Evolutionary conservation across 2,888 invertebrate species (phyloP), one percentile per base, ranked within the genome.

Genomic region (Geotrupes spiniger): DNA sequence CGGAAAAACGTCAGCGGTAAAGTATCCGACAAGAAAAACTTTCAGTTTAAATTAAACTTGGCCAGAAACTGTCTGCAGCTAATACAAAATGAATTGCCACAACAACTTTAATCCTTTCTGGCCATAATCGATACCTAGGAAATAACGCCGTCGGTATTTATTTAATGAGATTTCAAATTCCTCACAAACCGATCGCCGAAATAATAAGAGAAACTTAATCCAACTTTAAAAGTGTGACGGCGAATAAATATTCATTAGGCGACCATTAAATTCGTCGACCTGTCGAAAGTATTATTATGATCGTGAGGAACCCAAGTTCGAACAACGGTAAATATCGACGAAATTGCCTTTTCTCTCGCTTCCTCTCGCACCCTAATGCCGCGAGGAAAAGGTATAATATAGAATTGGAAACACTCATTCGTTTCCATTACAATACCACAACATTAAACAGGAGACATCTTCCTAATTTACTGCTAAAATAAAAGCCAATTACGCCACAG

Each of bases 371-470:
- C 36, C 36, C 27, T 21, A 4, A 21, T 21, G 21, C 21, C 6
- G 21, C 11, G 10, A n/a, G 37, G 28, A 44, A 37, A 44, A 37
- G 40, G 36, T 40, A 39, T 46, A 46, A 46, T 36, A 16, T 36
- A 26, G 46, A 41, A 49, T 51, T 38, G 41, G 38, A n/a, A n/a
- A n/a, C n/a, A n/a, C 36, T 31, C 57, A 57, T 59, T 54, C 52
- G 51, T 59, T 57, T 54, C 54, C 59, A 57, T 57, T 59, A 57
- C 46, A 51, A 52, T 50, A 47, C 52, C 56, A 47, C 53, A 58
- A 59, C 54, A 53, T 55, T 59, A 56, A 57, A 52, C 56, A 54
- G 55, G 54, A 50, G 50, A 55, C 54, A 49, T 49, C 43, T 37
- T 47, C 42, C 48, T 51, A 54, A 54, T 56, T 56, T 54, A 54